These are phyloP conservation scores for Mesorhabditis belari DNA, from an alignment of 2,888 invertebrate species.

Conservation along the genomic window DNA sequence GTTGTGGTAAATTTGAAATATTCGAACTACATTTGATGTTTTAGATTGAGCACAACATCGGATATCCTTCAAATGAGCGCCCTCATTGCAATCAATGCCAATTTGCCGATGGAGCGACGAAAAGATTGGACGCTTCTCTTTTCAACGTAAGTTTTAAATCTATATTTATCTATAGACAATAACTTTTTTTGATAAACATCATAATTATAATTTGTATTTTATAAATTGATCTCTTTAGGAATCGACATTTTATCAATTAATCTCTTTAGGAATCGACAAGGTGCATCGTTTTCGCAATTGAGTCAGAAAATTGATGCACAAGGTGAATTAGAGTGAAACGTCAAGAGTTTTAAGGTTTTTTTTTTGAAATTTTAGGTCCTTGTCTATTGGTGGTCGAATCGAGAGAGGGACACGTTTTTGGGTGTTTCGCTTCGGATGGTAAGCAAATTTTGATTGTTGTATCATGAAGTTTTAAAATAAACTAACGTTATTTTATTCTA, in stretches of 20 bases:
- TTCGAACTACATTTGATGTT: neutral
- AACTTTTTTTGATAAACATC: too few relatives aligned
- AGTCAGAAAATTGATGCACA: conserved; percentile 20
- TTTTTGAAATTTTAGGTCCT: too few relatives aligned
- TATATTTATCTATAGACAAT: too few relatives aligned
- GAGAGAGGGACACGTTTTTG: conserved; percentile 72
- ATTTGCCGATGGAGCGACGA: conserved; percentile 28
- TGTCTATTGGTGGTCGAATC: conserved; percentile 73
- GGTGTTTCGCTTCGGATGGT: conserved; percentile 71
- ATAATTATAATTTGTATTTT: too few relatives aligned
- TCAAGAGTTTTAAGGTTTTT: too few relatives aligned
- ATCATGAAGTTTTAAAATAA: neutral
- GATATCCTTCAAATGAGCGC: conserved; percentile 2
- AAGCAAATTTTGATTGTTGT: neutral
- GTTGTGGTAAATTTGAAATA: too few relatives aligned
- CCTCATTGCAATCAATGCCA: conserved; percentile 14
- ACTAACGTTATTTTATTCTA: neutral
- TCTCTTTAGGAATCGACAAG: conserved; percentile 23
- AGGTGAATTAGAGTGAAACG: too few relatives aligned
- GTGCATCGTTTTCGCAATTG: conserved; percentile 35
- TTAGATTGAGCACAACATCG: neutral
- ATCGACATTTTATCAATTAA: too few relatives aligned
- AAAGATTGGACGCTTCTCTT: conserved; percentile 33
- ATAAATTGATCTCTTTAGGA: too few relatives aligned
- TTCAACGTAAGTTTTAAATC: conserved; percentile 16